These are phyloP conservation scores for Strix uralensis DNA, from an alignment of 2,113 vertebrate species.

Conservation along the genomic window DNA sequence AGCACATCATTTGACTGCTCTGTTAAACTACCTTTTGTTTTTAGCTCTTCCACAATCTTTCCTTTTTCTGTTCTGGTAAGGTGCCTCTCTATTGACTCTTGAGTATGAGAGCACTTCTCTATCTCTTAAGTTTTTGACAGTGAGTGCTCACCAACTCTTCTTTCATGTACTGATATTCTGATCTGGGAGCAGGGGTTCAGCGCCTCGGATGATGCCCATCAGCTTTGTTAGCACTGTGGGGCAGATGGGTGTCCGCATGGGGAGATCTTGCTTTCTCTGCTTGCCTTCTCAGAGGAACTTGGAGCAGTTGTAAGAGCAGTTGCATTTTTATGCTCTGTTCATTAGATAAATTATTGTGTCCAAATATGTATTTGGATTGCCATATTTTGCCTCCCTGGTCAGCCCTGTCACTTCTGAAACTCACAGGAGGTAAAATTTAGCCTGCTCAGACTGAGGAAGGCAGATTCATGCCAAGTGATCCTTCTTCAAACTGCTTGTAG, in stretches of 20 bases:
- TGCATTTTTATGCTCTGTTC: neutral
- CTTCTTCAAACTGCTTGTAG: neutral
- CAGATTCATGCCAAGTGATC: neutral
- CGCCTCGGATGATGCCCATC: accelerated
- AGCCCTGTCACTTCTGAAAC: neutral
- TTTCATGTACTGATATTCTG: neutral
- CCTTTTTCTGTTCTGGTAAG: neutral
- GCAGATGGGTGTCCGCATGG: neutral
- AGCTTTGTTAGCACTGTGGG: neutral
- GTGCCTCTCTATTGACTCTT: neutral
- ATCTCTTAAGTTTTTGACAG: neutral
- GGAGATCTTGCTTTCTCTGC: neutral
- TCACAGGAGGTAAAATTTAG: neutral
- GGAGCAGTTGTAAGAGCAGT: neutral
- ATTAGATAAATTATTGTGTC: neutral
- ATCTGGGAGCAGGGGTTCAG: neutral
- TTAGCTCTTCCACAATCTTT: neutral
- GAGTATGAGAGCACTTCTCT: neutral
- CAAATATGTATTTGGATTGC: neutral
- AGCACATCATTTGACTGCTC: neutral
- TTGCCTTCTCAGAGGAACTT: accelerated
- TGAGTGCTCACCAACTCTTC: neutral
- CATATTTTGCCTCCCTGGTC: neutral
- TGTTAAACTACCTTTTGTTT: neutral
- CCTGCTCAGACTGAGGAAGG: neutral